Percentiles rank a stretch among this genome's conserved stretches.
These are phyloP conservation scores for Drosophila longiperda DNA, from an alignment of 2,888 invertebrate genomes.

Conservation along the genomic window DNA sequence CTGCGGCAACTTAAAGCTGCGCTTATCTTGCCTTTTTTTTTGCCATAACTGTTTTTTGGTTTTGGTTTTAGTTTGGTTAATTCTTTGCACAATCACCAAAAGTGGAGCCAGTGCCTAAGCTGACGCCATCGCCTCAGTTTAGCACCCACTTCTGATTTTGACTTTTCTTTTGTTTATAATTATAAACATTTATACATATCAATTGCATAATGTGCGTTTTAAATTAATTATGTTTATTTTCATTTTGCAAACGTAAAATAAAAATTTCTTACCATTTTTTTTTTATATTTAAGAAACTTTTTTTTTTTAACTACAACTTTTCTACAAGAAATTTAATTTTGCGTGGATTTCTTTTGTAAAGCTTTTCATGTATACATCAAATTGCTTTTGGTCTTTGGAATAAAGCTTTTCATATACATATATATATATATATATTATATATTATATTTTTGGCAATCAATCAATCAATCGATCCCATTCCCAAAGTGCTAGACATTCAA, in stretches of 20 bases:
- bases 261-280: neutral
- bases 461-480: conserved; percentile 1
- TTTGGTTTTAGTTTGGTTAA: conserved; percentile 23
- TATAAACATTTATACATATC: neutral
- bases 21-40: conserved; percentile 49
- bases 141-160: conserved; percentile 16
- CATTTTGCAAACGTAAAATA: neutral
- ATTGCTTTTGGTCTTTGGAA: neutral
- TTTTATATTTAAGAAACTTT: neutral
- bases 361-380: neutral
- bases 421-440: neutral
- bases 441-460: neutral
- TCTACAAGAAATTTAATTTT: neutral
- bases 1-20: conserved; percentile 35
- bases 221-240: neutral
- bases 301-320: neutral
- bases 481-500: neutral
- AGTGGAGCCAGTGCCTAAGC: conserved; percentile 50
- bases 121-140: conserved; percentile 37
- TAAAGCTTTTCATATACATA: neutral
- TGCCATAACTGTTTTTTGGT: conserved; percentile 39
- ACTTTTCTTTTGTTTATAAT: neutral
- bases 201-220: neutral
- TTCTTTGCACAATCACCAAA: conserved; percentile 55
- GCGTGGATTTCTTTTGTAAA: neutral